These are phyloP conservation scores for Dastarcus helophoroides DNA, from an alignment of 2,888 invertebrate species.

Conservation along the genomic window DNA sequence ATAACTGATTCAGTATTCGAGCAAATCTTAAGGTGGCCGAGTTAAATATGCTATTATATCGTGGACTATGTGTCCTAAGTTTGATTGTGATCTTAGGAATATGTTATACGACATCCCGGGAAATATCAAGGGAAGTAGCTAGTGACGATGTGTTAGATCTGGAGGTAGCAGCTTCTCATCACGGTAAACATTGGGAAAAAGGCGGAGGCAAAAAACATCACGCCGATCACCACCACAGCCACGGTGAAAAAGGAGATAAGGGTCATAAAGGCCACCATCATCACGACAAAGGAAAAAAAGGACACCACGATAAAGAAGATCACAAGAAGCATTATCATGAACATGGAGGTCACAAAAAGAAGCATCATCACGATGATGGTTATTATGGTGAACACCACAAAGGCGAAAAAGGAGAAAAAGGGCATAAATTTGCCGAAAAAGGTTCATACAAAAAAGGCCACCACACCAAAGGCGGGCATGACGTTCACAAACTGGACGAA, in stretches of 20 bases:
- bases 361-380: slow-evolving; percentile 50
- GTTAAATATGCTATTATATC: slow-evolving; percentile 37
- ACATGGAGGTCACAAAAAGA: slow-evolving; percentile 48
- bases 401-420: slow-evolving; percentile 57
- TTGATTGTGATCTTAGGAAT: slow-evolving; percentile 40
- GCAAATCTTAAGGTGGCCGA: slow-evolving; percentile 15
- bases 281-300: slow-evolving; percentile 50
- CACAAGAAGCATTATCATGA: slow-evolving; percentile 54
- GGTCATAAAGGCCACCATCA: slow-evolving; percentile 55
- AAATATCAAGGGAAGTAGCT: slow-evolving; percentile 39
- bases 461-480: slow-evolving; percentile 76
- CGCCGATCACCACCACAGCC: slow-evolving; percentile 43
- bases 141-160: slow-evolving; percentile 35
- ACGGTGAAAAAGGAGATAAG: slow-evolving; percentile 52
- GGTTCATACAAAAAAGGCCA: slow-evolving; percentile 76
- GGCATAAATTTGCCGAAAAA: slow-evolving; percentile 52
- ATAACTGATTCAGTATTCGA: slow-evolving; percentile 22
- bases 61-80: slow-evolving; percentile 62
- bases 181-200: slow-evolving; percentile 36
- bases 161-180: slow-evolving; percentile 42
- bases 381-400: slow-evolving; percentile 56
- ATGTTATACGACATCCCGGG: slow-evolving; percentile 40
- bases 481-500: slow-evolving; percentile 75
- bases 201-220: slow-evolving; percentile 47
- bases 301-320: slow-evolving; percentile 56